These are phyloP conservation scores for Pachyrhynchus sulphureomaculatus DNA, from an alignment of 1,140 invertebrate genomes.

Conservation along the genomic window DNA sequence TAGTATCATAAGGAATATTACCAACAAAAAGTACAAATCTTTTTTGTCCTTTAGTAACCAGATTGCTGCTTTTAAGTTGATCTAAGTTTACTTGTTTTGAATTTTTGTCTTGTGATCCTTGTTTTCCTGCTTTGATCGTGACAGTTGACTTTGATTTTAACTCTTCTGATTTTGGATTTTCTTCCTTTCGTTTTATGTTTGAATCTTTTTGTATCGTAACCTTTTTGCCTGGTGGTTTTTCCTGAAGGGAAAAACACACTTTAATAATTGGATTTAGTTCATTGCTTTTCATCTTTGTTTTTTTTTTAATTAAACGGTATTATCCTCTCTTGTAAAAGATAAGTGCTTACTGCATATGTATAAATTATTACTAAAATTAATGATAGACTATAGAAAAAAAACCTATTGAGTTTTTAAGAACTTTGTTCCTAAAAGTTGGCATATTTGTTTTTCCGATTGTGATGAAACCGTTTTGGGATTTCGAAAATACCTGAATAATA, in stretches of 20 bases:
- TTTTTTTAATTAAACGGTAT: background rate
- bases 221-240: background rate
- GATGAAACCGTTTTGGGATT: too few species aligned
- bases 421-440: too few species aligned
- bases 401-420: too few species aligned
- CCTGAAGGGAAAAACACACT: constrained; percentile 11
- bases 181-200: background rate
- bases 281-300: background rate
- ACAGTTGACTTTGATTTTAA: too few species aligned
- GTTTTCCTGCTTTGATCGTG: too few species aligned
- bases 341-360: too few species aligned
- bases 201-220: constrained; percentile 7
- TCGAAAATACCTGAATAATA: too few species aligned
- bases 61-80: constrained; percentile 29
- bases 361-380: too few species aligned
- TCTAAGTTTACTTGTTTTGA: constrained; percentile 27
- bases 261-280: background rate
- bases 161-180: background rate
- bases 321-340: background rate
- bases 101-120: constrained; percentile 7
- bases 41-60: constrained; percentile 28
- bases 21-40: constrained; percentile 56
- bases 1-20: constrained; percentile 53
- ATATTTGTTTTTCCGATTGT: too few species aligned
- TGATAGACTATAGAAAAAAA: too few species aligned